Percentiles rank a stretch among this genome's conserved stretches.
These are phyloP conservation scores for Tachycineta bicolor DNA, from an alignment of 2,113 vertebrate species.

Conservation along the genomic window DNA sequence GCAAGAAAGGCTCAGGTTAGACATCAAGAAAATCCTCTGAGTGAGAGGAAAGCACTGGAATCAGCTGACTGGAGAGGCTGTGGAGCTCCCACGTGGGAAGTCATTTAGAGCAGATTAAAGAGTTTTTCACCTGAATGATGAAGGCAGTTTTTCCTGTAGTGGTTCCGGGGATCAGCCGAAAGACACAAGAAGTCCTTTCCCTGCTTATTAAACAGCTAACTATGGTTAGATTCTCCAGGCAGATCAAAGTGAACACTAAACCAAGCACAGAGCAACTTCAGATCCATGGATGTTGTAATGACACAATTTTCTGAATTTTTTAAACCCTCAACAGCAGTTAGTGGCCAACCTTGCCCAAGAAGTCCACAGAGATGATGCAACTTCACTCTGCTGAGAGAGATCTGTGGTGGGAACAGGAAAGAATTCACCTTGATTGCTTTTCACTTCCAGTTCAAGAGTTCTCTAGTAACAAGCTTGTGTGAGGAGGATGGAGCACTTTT, in stretches of 20 bases:
- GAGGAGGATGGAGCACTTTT: neutral
- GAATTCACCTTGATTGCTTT: neutral
- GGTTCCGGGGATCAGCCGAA: neutral
- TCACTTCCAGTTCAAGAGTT: neutral
- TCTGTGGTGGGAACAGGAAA: neutral
- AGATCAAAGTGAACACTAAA: slow-evolving; percentile 21
- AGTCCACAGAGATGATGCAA: neutral
- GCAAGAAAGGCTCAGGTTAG: neutral
- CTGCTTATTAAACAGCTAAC: neutral
- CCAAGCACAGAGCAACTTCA: neutral
- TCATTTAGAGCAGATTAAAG: neutral
- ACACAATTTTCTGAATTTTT: neutral
- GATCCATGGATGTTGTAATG: neutral
- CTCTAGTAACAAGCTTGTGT: neutral
- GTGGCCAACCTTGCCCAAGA: slow-evolving; percentile 5
- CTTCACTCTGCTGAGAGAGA: neutral
- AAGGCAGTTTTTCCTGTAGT: slow-evolving; percentile 5
- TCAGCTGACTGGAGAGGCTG: neutral
- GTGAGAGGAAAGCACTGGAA: neutral
- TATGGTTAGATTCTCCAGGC: neutral
- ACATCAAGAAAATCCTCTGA: neutral
- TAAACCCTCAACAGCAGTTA: slow-evolving; percentile 14
- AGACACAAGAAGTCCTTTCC: neutral
- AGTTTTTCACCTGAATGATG: neutral
- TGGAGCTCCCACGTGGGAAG: neutral